Conservation (phyloP, 2,797 vertebrate species). For the Myotis pilosus region DNA sequence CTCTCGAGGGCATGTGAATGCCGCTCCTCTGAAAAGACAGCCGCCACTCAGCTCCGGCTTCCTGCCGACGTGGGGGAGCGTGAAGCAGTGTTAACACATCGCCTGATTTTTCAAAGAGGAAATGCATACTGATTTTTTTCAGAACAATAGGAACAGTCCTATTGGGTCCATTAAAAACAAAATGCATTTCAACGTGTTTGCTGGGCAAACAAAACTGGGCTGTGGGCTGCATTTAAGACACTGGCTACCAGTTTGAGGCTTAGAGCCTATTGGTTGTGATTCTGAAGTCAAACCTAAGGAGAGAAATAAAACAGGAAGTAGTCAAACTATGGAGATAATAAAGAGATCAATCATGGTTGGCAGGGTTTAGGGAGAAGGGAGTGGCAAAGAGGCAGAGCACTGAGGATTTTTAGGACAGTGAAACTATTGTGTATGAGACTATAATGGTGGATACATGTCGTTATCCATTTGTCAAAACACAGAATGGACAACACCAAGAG, state of each 20-base stretch:
- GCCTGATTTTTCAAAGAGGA: background rate
- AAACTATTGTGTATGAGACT: background rate
- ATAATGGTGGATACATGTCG: rapidly evolving
- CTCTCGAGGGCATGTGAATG: background rate
- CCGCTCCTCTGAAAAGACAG: background rate
- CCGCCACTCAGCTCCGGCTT: background rate
- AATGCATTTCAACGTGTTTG: background rate
- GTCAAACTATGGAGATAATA: background rate
- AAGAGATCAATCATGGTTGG: background rate
- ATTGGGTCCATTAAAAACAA: background rate
- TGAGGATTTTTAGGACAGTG: background rate
- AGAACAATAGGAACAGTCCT: background rate
- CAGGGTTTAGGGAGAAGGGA: no score
- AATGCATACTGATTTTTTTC: background rate
- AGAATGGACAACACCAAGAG: rapidly evolving
- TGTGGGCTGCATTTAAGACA: background rate
- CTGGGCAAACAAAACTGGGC: background rate
- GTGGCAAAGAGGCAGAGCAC: no score
- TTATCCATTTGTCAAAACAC: background rate
- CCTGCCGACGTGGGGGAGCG: background rate
- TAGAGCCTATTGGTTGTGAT: background rate
- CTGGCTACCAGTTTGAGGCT: background rate
- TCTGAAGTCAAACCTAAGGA: background rate
- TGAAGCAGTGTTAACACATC: background rate
- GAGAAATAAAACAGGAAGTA: background rate